Evolutionary conservation across 2,113 vertebrate species (phyloP).

Genomic region (Numenius arquata): DNA sequence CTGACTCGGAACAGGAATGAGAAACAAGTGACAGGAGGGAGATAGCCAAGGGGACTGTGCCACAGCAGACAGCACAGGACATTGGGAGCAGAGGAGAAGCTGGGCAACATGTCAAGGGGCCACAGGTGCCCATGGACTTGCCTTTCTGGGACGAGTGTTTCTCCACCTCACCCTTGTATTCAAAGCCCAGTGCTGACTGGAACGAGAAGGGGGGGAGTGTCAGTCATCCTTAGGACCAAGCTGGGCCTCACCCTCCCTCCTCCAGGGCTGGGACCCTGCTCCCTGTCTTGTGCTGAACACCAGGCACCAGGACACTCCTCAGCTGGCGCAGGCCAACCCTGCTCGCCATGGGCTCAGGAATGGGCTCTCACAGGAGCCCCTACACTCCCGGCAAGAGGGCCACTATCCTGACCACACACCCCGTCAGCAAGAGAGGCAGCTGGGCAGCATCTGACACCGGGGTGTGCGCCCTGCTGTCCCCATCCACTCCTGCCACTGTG

Average conservation of each 20-base stretch:
- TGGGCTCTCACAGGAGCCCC: fast-evolving
- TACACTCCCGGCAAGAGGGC: background rate
- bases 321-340: background rate
- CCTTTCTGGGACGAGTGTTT: slow-evolving; percentile 94
- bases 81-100: background rate
- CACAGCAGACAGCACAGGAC: background rate
- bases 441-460: background rate
- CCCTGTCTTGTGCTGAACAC: background rate
- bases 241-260: background rate
- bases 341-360: background rate
- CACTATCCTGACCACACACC: too few species aligned
- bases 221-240: background rate
- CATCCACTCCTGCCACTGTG: background rate
- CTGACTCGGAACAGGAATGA: background rate
- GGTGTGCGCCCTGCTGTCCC: background rate
- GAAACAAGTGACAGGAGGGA: background rate
- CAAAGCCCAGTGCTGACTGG: slow-evolving; percentile 91
- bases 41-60: background rate
- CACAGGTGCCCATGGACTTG: background rate
- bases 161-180: slow-evolving; percentile 91
- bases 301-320: background rate
- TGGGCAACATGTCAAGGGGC: background rate
- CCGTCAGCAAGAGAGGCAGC: background rate
- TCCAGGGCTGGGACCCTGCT: background rate
- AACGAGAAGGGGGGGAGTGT: background rate